Base-by-base conservation (phyloP, 2,113 vertebrate species). In the Rutilus rutilus region DNA sequence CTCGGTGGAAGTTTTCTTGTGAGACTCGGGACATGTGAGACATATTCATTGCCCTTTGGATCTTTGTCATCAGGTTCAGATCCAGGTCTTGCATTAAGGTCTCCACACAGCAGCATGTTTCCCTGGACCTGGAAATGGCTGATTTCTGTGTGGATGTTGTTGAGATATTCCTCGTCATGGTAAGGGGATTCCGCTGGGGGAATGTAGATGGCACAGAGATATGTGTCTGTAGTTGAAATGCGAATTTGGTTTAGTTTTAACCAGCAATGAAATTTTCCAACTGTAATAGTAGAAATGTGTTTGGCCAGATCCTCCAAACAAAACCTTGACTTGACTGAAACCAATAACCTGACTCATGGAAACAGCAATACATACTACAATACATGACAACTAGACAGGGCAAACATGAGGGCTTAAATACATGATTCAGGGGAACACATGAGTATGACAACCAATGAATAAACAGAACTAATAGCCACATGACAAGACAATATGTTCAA, bases 31-130 rank as follows among this genome's bases (percentile, higher is more conserved):
- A n/a, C n/a, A n/a, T n/a, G n/a, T n/a, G n/a, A 81, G 15, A 76
- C 57, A 75, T 39, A n/a, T n/a, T 54, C 7, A 21, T 57, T 87
- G 30, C 81, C 19, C 36, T 84, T 39, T 73, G 42, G 12, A n/a
- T 79, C 25, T 27, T 25, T 62, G 15, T 79, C 75, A 69, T 84
- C 65, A 36, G 36, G 64, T 23, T 78, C 47, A 60, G 39, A 52
- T 54, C 50, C 65, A 5, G 65, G 52, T 27, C 75, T 23, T 57
- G 86, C 36, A 54, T 86, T 86, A 65, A 83, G 47, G 23, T 52
- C 57, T 80, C 45, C 54, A 65, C 67, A 74, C 4, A 64, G 36
- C 39, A 87, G 64, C 82, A 79, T 39, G 50, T 79, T 73, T 45
- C 82, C 60, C 30, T 27, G 2, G 25, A 2, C 60, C n/a, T 59